Percentiles rank a stretch among this genome's conserved stretches.
Evolutionary conservation across 1,140 invertebrate genomes (phyloP).

Genomic region (Nomia melanderi): DNA sequence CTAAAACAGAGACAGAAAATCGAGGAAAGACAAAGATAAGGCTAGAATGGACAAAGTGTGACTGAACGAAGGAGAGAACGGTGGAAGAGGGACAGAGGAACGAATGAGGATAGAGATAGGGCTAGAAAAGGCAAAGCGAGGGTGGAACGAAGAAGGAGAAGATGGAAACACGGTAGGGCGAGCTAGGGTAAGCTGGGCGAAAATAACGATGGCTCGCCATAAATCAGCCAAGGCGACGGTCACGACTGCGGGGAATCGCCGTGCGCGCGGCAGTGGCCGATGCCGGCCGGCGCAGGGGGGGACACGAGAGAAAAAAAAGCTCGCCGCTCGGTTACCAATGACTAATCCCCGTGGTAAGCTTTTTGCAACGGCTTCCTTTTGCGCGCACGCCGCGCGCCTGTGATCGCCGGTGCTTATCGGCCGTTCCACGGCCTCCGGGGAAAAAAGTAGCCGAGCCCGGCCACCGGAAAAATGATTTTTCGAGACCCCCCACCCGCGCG

Average conservation of each 20-base stretch:
- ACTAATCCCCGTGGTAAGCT: constrained; percentile 64
- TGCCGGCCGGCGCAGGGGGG: no score
- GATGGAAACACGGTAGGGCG: neutral
- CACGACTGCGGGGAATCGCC: constrained; percentile 55
- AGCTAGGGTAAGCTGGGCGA: constrained; percentile 49
- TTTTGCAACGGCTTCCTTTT: constrained; percentile 61
- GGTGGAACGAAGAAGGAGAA: neutral
- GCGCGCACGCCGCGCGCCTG: constrained; percentile 52
- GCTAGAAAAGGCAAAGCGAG: neutral
- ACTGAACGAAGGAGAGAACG: neutral
- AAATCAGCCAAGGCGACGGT: constrained; percentile 61
- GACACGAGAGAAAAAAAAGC: constrained; percentile 45
- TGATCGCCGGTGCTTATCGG: constrained; percentile 55
- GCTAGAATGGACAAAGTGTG: no score
- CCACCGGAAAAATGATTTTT: constrained; percentile 45
- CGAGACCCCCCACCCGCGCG: neutral
- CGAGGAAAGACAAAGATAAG: no score
- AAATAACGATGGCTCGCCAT: constrained; percentile 64
- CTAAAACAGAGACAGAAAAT: no score
- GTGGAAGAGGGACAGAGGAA: no score
- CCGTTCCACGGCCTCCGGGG: neutral
- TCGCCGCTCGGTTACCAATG: constrained; percentile 58
- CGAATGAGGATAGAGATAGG: no score
- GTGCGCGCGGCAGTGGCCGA: constrained; percentile 21
- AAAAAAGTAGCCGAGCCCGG: constrained; percentile 11